Percentiles rank a stretch among this genome's conserved stretches.
Evolutionary conservation across 2,113 vertebrate genomes (phyloP).

Genomic region (Psammodynastes pulverulentus): DNA sequence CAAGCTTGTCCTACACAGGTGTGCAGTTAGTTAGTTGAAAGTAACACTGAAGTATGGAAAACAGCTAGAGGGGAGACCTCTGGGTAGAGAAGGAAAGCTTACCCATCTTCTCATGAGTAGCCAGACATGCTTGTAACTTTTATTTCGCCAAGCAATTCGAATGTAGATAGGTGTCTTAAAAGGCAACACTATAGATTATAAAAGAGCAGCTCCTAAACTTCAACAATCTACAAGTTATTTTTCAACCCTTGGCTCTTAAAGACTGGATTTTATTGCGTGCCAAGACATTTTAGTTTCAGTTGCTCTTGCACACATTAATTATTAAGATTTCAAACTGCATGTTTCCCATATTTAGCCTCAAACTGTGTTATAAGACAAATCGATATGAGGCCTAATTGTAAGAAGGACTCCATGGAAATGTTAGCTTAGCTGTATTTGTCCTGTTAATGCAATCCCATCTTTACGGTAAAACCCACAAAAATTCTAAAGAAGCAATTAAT

Average conservation of each 20-base stretch:
- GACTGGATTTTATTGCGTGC: neutral
- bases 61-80: neutral
- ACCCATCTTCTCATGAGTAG: neutral
- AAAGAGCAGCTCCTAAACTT: neutral
- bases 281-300: neutral
- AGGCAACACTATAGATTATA: neutral
- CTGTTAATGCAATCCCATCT: neutral
- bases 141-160: neutral
- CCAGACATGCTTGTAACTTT: neutral
- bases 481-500: neutral
- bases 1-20: slow-evolving; percentile 7
- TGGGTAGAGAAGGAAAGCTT: neutral
- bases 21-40: neutral
- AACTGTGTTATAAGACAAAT: neutral
- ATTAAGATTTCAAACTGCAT: neutral
- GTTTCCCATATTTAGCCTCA: neutral
- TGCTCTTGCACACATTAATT: neutral
- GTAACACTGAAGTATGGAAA: neutral
- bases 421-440: neutral
- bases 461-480: neutral
- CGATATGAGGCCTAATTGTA: neutral
- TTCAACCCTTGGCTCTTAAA: neutral
- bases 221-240: neutral
- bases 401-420: neutral
- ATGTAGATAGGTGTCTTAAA: neutral